Evolutionary conservation across 2,113 vertebrate genomes (phyloP).

Genomic region (Heptranchias perlo): DNA sequence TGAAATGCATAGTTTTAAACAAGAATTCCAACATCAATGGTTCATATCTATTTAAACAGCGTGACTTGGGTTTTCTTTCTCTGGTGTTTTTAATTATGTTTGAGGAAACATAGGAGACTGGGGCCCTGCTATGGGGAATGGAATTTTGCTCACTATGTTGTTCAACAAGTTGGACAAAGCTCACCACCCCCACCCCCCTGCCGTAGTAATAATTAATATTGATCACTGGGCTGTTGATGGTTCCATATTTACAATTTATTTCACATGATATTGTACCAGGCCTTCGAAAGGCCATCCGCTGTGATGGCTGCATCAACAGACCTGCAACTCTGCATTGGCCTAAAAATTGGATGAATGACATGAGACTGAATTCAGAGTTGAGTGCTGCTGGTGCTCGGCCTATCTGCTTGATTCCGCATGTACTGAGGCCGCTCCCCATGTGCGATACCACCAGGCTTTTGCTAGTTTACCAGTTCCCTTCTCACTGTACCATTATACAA

Average conservation of each 20-base stretch:
- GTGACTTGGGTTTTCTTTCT: not conserved
- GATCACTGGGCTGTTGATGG: not conserved
- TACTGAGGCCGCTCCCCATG: not conserved
- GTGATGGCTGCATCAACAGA: not conserved
- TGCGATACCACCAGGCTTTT: not conserved
- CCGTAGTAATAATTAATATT: not conserved
- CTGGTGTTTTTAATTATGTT: not conserved
- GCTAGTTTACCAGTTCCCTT: too few species aligned
- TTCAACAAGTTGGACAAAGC: not conserved
- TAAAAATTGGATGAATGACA: not conserved
- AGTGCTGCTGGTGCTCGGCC: not conserved
- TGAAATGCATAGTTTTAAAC: not conserved
- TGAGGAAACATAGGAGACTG: not conserved
- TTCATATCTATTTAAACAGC: not conserved
- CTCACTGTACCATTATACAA: too few species aligned
- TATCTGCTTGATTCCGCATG: not conserved
- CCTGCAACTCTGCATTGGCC: not conserved
- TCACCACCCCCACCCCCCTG: not conserved
- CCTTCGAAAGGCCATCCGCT: not conserved
- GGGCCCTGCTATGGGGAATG: not conserved
- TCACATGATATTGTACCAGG: not conserved
- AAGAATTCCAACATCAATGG: not conserved
- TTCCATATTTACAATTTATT: not conserved
- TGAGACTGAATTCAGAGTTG: not conserved
- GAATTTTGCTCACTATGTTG: not conserved